Percentiles rank a stretch among this genome's conserved stretches.
phyloP scores from a whole-genome alignment of 1,140 invertebrate genomes.

The Agrypnia vestita region DNA sequence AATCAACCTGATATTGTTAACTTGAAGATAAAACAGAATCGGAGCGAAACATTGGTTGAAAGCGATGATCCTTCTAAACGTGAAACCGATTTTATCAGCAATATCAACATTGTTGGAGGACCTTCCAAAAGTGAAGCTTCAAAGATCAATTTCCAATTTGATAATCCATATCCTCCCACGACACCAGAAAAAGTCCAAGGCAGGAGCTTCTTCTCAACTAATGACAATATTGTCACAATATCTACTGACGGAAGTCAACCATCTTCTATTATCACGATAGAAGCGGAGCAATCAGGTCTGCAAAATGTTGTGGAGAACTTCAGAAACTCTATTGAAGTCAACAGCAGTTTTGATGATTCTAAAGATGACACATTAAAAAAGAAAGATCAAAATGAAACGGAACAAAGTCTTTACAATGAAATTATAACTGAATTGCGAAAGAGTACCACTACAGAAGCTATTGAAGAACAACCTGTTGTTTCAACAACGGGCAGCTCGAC shows the following conservation, averaged over 20 bases:
- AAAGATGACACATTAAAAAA: slow-evolving; percentile 16
- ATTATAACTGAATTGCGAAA: slow-evolving; percentile 56
- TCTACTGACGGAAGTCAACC: slow-evolving; percentile 63
- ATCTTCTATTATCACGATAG: slow-evolving; percentile 61
- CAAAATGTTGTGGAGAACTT: slow-evolving; percentile 60
- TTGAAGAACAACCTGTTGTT: slow-evolving; percentile 23
- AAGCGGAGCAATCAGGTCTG: slow-evolving; percentile 50
- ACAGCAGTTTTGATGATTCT: slow-evolving; percentile 61
- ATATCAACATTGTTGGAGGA: slow-evolving; percentile 68
- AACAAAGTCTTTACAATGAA: slow-evolving; percentile 56
- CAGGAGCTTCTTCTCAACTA: slow-evolving; percentile 57
- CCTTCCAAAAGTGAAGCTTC: slow-evolving; percentile 66
- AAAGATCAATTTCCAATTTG: slow-evolving; percentile 54
- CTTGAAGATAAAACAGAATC: slow-evolving; percentile 67
- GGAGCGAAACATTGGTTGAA: slow-evolving; percentile 29
- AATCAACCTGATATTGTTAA: slow-evolving; percentile 72
- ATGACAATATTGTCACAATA: slow-evolving; percentile 69
- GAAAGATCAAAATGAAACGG: slow-evolving; percentile 45
- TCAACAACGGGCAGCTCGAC: slow-evolving; percentile 44
- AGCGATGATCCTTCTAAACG: slow-evolving; percentile 55
- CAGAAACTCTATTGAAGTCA: slow-evolving; percentile 72
- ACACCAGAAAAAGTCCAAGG: slow-evolving; percentile 45
- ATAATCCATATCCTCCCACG: slow-evolving; percentile 22
- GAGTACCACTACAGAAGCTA: slow-evolving; percentile 21
- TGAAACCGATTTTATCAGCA: slow-evolving; percentile 70